Conservation (phyloP, 2,797 vertebrate species). For the Acrossocheilus fasciatus region DNA sequence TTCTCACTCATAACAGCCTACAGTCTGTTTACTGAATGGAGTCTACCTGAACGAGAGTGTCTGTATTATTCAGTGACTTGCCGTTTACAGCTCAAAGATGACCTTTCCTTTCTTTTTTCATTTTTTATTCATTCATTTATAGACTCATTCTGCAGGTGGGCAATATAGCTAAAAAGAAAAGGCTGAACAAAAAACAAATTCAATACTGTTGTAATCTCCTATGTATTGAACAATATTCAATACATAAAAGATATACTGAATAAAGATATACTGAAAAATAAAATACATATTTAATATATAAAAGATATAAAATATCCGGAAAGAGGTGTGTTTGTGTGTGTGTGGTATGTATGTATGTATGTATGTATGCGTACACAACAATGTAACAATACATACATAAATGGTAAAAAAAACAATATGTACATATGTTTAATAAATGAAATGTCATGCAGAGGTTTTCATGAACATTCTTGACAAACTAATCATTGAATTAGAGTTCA, state of each 20-base stretch:
- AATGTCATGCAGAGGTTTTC: too few relatives aligned
- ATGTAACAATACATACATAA: too few relatives aligned
- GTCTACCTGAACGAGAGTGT: constrained; percentile 6
- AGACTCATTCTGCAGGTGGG: neutral
- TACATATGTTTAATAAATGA: too few relatives aligned
- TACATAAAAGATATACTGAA: neutral
- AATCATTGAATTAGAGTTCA: too few relatives aligned
- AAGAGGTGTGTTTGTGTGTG: too few relatives aligned
- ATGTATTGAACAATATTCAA: neutral
- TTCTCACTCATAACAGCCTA: constrained; percentile 10
- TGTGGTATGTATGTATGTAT: too few relatives aligned
- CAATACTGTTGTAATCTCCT: neutral
- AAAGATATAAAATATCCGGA: too few relatives aligned
- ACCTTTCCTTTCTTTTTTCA: neutral
- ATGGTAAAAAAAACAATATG: too few relatives aligned
- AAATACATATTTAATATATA: too few relatives aligned
- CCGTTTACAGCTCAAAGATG: constrained; percentile 24
- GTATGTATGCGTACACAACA: too few relatives aligned
- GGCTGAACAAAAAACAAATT: neutral
- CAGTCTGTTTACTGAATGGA: constrained; percentile 30
- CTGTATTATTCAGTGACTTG: constrained; percentile 40
- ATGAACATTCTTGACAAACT: too few relatives aligned
- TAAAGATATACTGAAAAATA: too few relatives aligned
- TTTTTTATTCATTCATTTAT: constrained; percentile 18
- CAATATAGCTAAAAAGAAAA: neutral